A percentile compares a stretch with the other conserved stretches of the same genome.
Evolutionary conservation across 2,113 vertebrate species (phyloP).

Genomic region (Struthidea cinerea): DNA sequence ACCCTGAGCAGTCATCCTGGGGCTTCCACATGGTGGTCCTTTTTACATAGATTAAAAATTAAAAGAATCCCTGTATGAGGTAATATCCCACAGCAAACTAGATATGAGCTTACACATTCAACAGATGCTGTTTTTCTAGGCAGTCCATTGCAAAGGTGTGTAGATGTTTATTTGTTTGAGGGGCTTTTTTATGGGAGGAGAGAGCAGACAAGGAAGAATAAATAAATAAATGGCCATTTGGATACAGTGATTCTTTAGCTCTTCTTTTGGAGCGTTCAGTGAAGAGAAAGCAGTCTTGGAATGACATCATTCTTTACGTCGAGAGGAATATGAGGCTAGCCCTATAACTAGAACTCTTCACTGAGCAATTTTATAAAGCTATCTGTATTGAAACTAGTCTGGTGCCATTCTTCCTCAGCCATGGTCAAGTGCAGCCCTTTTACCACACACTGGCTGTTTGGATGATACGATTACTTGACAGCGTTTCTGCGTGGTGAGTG

Average conservation of each 20-base stretch:
- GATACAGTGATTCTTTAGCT: neutral
- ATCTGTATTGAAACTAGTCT: neutral
- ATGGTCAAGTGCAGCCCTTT: neutral
- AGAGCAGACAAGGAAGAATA: neutral
- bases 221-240: neutral
- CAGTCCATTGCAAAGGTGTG: neutral
- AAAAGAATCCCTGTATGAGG: neutral
- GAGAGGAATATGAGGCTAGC: neutral
- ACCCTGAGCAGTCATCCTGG: neutral
- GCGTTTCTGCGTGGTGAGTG: neutral
- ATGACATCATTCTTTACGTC: accelerated
- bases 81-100: neutral
- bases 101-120: neutral
- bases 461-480: neutral
- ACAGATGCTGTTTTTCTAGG: neutral
- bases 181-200: neutral
- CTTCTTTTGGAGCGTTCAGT: neutral
- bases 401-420: neutral
- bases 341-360: neutral
- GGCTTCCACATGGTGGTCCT: neutral
- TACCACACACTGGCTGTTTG: neutral
- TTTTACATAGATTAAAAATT: neutral
- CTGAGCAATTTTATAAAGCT: neutral
- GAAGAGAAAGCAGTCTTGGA: neutral
- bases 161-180: neutral